Evolutionary conservation across 53 echinoderm and acorn worm genomes (phyloP).

Genomic region (Henricia sp.): DNA sequence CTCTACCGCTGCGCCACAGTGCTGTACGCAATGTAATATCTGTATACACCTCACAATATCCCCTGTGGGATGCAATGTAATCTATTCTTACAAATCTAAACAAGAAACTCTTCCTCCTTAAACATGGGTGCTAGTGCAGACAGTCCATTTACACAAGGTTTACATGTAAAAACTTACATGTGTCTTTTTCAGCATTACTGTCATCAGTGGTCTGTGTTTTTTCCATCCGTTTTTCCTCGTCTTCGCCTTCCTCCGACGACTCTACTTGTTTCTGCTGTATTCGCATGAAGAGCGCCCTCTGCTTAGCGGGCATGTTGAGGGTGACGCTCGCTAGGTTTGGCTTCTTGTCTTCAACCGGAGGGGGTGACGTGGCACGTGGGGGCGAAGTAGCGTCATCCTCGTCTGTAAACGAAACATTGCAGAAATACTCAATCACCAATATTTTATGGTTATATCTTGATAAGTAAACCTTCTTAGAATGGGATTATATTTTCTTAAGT

Average conservation of each 20-base stretch:
- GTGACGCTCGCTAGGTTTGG: slow-evolving; percentile 26
- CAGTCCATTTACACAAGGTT: too few relatives aligned
- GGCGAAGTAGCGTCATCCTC: not conserved
- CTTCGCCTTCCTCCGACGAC: slow-evolving; percentile 50
- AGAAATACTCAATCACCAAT: not conserved
- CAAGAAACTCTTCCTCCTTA: too few relatives aligned
- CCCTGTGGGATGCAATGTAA: too few relatives aligned
- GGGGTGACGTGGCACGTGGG: not conserved
- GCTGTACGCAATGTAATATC: too few relatives aligned
- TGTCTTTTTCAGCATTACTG: slow-evolving; percentile 8
- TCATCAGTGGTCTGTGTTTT: slow-evolving; percentile 6
- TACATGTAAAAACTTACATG: slow-evolving; percentile 17
- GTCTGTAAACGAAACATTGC: not conserved
- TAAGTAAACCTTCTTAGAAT: too few relatives aligned
- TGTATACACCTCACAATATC: too few relatives aligned
- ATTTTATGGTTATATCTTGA: too few relatives aligned
- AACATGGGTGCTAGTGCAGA: too few relatives aligned
- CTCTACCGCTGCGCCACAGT: too few relatives aligned
- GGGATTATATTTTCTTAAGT: too few relatives aligned
- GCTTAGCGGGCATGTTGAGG: slow-evolving; percentile 77
- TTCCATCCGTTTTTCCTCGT: slow-evolving; percentile 49
- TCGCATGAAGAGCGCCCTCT: slow-evolving; percentile 93
- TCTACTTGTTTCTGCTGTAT: slow-evolving; percentile 93
- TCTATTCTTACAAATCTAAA: too few relatives aligned
- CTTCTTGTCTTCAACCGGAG: slow-evolving; percentile 15